Conservation (phyloP, 2,888 invertebrate species). For the Tenthredo notha region DNA sequence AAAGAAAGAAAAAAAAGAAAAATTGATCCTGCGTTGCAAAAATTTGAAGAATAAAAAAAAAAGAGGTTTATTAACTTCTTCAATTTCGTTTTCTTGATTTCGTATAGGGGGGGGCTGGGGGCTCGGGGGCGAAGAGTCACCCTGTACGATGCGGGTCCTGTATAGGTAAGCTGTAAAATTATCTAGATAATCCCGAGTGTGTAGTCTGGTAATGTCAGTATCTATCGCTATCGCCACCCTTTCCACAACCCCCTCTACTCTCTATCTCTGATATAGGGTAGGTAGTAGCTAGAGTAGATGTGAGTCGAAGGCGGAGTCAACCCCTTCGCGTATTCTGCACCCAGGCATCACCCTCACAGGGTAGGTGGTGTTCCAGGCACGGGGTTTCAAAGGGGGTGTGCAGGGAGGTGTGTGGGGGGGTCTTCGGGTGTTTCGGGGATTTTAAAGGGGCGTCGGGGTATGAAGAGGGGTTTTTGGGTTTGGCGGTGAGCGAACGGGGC, state of each 20-base stretch:
- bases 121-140: slow-evolving; percentile 67
- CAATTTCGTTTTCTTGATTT: too few species aligned
- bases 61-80: too few species aligned
- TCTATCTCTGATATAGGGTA: slow-evolving; percentile 17
- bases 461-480: background rate
- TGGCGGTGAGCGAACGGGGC: background rate
- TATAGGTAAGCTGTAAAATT: slow-evolving; percentile 57
- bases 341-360: background rate
- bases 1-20: background rate
- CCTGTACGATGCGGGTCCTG: slow-evolving; percentile 62
- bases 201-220: slow-evolving; percentile 71
- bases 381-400: background rate
- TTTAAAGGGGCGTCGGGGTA: background rate
- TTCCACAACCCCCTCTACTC: background rate
- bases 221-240: slow-evolving; percentile 63
- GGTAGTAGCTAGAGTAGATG: slow-evolving; percentile 25
- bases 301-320: slow-evolving; percentile 76
- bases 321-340: slow-evolving; percentile 63
- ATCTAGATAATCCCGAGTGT: slow-evolving; percentile 74
- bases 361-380: background rate
- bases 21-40: background rate
- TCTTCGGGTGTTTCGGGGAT: too few species aligned
- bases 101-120: too few species aligned
- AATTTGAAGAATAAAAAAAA: too few species aligned
- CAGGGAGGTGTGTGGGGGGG: background rate